Conservation (phyloP, 2,797 vertebrate species). For the Dendrocincla fuliginosa region DNA sequence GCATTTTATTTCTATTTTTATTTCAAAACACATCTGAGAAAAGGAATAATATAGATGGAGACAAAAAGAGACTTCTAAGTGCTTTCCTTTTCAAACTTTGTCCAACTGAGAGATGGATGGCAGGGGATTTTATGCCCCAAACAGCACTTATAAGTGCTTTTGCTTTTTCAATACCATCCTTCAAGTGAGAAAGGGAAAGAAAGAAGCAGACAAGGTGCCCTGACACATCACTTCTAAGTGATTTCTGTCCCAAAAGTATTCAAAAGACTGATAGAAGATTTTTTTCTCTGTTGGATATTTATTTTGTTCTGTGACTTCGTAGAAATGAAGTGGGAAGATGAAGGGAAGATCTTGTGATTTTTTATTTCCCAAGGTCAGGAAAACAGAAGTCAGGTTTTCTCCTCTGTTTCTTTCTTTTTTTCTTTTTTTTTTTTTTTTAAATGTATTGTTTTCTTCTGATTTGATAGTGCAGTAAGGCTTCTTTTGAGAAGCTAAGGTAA, state of each 20-base stretch:
- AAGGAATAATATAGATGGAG: constrained; percentile 15
- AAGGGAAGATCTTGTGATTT: background rate
- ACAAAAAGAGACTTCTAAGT: constrained; percentile 23
- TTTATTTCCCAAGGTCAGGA: constrained; percentile 21
- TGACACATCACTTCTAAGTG: constrained; percentile 33
- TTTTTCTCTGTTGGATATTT: background rate
- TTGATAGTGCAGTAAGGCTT: background rate
- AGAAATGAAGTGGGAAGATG: constrained; percentile 6
- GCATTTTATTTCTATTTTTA: constrained; percentile 55
- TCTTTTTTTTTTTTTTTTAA: no score
- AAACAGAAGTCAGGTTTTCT: background rate
- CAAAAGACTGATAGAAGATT: constrained; percentile 4
- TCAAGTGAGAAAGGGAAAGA: background rate
- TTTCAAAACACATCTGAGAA: constrained; percentile 27
- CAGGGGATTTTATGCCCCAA: constrained; percentile 39
- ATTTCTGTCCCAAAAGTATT: constrained; percentile 24
- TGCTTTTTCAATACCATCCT: constrained; percentile 1
- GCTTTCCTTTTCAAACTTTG: constrained; percentile 12
- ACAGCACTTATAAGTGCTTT: constrained; percentile 37
- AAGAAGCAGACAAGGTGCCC: constrained; percentile 13
- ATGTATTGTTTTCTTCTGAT: background rate
- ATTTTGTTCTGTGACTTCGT: constrained; percentile 36
- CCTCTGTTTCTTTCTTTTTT: background rate
- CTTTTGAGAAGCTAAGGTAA: background rate
- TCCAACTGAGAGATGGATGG: constrained; percentile 17